phyloP scores from a whole-genome alignment of 1,140 invertebrate genomes.

The Hydropsyche tenuis region DNA sequence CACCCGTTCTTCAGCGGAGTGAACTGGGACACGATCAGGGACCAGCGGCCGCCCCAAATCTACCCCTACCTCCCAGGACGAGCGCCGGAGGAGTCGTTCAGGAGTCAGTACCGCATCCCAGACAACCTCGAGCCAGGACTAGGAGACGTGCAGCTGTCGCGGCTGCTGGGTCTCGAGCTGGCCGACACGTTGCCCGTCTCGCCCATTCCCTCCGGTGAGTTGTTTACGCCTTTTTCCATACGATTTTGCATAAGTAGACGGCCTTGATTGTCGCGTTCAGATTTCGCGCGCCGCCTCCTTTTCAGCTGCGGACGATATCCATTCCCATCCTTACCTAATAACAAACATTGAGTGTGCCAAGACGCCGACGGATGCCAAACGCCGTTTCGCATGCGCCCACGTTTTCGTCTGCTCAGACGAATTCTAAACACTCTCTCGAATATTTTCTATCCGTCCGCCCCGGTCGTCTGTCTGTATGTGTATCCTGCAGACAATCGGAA shows the following conservation, averaged over 20 bases:
- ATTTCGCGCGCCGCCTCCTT: neutral
- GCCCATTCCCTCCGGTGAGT: conserved; percentile 59
- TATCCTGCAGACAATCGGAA: conserved; percentile 9
- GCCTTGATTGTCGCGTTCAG: neutral
- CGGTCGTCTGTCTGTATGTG: neutral
- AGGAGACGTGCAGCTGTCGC: conserved; percentile 78
- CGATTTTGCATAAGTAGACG: neutral
- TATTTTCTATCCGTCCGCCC: neutral
- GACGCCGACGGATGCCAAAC: conserved; percentile 23
- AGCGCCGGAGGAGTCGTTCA: conserved; percentile 73
- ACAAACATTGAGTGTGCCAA: conserved; percentile 26
- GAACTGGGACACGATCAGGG: conserved; percentile 82
- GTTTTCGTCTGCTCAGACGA: conserved; percentile 10
- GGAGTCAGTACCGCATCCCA: conserved; percentile 70
- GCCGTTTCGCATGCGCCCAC: conserved; percentile 21
- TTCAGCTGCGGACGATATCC: conserved; percentile 5
- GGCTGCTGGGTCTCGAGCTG: conserved; percentile 76
- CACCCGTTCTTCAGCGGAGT: conserved; percentile 88
- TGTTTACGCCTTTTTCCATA: neutral
- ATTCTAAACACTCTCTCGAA: conserved; percentile 8
- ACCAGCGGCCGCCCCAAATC: conserved; percentile 82
- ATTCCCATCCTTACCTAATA: conserved; percentile 25
- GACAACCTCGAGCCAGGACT: conserved; percentile 85
- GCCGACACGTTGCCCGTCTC: conserved; percentile 46
- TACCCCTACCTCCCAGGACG: conserved; percentile 84